Base-by-base conservation (phyloP, 2,888 invertebrate genomes). In the Rhodophaea formosa region DNA sequence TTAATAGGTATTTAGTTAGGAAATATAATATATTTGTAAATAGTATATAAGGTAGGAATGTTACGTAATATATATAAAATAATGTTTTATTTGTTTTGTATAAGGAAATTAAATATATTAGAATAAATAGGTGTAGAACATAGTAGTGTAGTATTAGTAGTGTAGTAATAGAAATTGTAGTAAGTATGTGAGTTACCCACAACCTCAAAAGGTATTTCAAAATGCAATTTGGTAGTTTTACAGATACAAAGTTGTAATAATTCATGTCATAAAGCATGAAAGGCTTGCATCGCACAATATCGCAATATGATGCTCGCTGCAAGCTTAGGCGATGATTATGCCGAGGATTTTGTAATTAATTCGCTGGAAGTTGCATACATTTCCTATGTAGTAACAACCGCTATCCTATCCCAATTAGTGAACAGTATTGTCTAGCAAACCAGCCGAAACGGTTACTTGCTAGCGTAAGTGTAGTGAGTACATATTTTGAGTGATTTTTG, bases 341-440 rank as follows among this genome's bases (percentile, higher is more conserved):
- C 47, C 39, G 49, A 45, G 35, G 35, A 53, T 57, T 53, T 57
- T 30, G 51, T 49, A 49, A 56, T 49, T 56, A 49, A 39, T 32
- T 15, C 32, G 29, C 29, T 29, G 49, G 45, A 52, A 15, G 23
- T 57, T 52, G 16, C 51, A 39, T 52, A 45, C 43, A 12, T 44
- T 52, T 52, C 49, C 42, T 52, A 44, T 47, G 30, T 32, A 7
- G 42, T 55, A 54, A 54, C 39, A 30, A 51, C 14, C 8, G 17
- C 29, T 30, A 47, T 29, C 35, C 29, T 16, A 15, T 51, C 49
- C 56, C 29, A 17, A 56, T 56, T 56, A 56, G 39, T 43, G 43
- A 49, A 17, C 39, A 51, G 42, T 51, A 29, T 35, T 47, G 39
- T 56, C 42, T 29, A 32, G 45, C 10, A 44, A 6, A 45, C 35